These are phyloP conservation scores for Solenopsis invicta DNA, from an alignment of 1,140 invertebrate species.

Conservation along the genomic window DNA sequence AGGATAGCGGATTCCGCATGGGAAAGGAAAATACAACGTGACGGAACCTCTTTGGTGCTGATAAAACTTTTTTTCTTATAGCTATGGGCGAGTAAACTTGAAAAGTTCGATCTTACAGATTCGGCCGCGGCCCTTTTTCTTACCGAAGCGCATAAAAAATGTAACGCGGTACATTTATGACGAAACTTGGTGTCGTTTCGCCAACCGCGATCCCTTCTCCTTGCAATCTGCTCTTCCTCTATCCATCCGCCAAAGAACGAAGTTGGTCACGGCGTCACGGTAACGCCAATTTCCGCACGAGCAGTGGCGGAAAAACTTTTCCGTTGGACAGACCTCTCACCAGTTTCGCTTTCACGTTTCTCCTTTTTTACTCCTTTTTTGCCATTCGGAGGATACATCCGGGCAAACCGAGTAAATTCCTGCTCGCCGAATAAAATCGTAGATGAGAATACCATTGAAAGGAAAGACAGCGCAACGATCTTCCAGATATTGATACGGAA, in stretches of 20 bases:
- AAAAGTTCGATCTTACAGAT: slow-evolving; percentile 37
- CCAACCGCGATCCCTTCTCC: slow-evolving; percentile 9
- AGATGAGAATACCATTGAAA: slow-evolving; percentile 1
- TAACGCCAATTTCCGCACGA: slow-evolving; percentile 66
- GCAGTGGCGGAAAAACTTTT: slow-evolving; percentile 60
- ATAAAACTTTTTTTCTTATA: slow-evolving; percentile 42
- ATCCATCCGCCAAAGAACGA: slow-evolving; percentile 15
- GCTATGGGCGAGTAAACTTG: background rate
- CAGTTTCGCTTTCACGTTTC: slow-evolving; percentile 34
- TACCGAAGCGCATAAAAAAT: slow-evolving; percentile 62
- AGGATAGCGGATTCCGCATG: background rate
- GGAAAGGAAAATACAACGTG: slow-evolving; percentile 32
- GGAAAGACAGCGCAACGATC: slow-evolving; percentile 10
- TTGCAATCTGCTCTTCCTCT: slow-evolving; percentile 5
- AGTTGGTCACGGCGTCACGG: slow-evolving; percentile 40
- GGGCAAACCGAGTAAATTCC: slow-evolving; percentile 1
- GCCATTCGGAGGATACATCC: slow-evolving; percentile 26
- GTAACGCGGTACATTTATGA: slow-evolving; percentile 57
- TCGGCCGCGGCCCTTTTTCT: slow-evolving; percentile 11
- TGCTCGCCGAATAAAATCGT: slow-evolving; percentile 27
- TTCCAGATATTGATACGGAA: slow-evolving; percentile 6
- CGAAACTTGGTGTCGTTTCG: slow-evolving; percentile 58
- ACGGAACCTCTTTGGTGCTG: background rate
- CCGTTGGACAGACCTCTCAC: slow-evolving; percentile 16
- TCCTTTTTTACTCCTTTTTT: background rate